Evolutionary conservation across 2,797 vertebrate genomes (phyloP), one percentile per base, ranked within the genome.

Genomic region (Pelochelys cantorii): DNA sequence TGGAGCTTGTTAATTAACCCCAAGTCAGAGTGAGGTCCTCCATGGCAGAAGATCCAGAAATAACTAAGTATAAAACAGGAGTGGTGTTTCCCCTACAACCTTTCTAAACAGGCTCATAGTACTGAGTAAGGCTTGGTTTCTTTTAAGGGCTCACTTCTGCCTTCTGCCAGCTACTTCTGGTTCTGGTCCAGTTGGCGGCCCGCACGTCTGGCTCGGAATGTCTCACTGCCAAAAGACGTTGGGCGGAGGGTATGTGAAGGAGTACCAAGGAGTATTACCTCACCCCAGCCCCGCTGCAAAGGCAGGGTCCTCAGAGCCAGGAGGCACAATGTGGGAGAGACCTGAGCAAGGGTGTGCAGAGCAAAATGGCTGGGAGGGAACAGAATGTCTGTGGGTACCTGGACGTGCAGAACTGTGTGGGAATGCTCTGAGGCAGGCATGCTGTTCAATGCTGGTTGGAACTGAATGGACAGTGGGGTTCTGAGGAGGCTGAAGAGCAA

Each of bases 401-500:
- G 65, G n/a, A 9, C 5, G 5, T 20, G n/a, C n/a, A 22, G 65
- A 68, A 68, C 4, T 18, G 9, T 68, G n/a, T 11, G 9, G n/a
- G n/a, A 22, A 68, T 11, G 65, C n/a, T 68, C n/a, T 22, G n/a
- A 15, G 65, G 65, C n/a, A 20, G 18, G 17, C 18, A 17, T 34
- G 9, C n/a, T 68, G n/a, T 68, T 20, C 17, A 68, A 34, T 22
- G 65, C 65, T 34, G n/a, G 17, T 17, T 20, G n/a, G n/a, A 18
- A 68, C 65, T 68, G 65, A 68, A 22, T 22, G 65, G 37, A 20
- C 18, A 0, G 0, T 0, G 13, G 9, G 9, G 18, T 52, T 20
- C 60, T 18, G 4, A 7, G 9, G 37, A 90, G 8, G 6, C 18
- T 0, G 2, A 81, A 17, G 8, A 10, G 14, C 52, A 56, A 20